Base-by-base conservation (phyloP, 2,797 vertebrate species). In the Crocidura indochinensis region DNA sequence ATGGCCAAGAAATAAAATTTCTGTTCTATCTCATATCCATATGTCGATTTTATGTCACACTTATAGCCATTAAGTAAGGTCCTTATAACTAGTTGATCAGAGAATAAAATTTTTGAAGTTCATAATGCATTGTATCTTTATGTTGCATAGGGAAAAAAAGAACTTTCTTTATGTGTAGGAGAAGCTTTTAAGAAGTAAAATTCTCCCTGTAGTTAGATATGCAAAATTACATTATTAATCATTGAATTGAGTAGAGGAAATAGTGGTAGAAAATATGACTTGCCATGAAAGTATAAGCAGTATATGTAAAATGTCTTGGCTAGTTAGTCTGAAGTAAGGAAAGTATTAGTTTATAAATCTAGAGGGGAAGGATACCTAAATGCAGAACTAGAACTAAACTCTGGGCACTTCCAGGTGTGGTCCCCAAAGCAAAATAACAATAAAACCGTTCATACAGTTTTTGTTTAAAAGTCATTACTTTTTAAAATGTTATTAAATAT, bases 391-490 rank as follows among this genome's bases (percentile, higher is more conserved):
- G 56, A 3, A 60, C 56, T 60, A 60, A 60, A 7, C 56, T 60
- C 56, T 20, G 56, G 22, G 56, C 17, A 60, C 56, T 60, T 17
- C 19, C 56, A 60, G 19, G 2, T 60, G 17, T 60, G 56, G 56
- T 20, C 38, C 38, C 38, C 38, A 38, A 38, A 38, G 38, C 56
- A 60, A 84, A 53, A 14, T 79, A 17, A 68, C 24, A 62, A 1
- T 38, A 73, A 76, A 29, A 68, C 15, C 71, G 14, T 62, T 22
- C 5, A 60, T 17, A 76, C 68, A 29, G n/a, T 78, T 27, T 83
- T 15, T 56, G 11, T 44, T 88, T 90, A 93, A 29, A 88, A 91
- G 87, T 38, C 38, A 38, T 38, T 38, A 38, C 38, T 38, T 38
- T 38, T 38, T 1, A 27, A 56, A 76, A 29, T 26, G 12, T 11